Evolutionary conservation across 2,113 vertebrate genomes (phyloP).

Genomic region (Podocnemis expansa): DNA sequence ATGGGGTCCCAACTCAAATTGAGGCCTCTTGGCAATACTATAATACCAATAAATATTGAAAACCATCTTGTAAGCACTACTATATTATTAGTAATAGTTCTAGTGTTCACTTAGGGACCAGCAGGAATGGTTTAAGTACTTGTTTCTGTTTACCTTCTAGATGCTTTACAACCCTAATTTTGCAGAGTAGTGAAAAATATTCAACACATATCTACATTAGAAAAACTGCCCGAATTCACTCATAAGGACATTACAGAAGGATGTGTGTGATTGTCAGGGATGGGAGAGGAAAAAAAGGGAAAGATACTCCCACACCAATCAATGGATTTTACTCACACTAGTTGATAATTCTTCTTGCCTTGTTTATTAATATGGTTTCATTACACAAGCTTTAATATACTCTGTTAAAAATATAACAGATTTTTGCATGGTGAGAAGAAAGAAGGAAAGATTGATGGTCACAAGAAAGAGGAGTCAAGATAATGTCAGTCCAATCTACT

Average conservation of each 20-base stretch:
- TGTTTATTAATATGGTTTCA: neutral
- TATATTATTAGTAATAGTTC: neutral
- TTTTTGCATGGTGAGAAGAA: neutral
- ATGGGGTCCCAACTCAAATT: too few relatives aligned
- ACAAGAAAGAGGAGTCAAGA: neutral
- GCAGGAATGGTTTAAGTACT: neutral
- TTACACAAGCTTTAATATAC: neutral
- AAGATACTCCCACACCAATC: neutral
- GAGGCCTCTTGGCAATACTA: too few relatives aligned
- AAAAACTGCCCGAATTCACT: neutral
- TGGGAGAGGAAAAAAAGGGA: neutral
- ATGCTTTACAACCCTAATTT: neutral
- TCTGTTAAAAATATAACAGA: neutral
- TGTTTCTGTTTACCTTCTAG: neutral
- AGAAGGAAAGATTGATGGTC: neutral
- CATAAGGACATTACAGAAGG: fast-evolving
- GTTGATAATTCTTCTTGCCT: fast-evolving
- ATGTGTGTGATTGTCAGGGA: fast-evolving
- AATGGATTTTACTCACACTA: neutral
- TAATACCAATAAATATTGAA: neutral
- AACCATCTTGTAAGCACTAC: neutral
- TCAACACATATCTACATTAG: neutral
- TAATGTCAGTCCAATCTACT: neutral
- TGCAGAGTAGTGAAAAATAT: neutral
- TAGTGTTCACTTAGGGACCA: neutral